A percentile compares a stretch with the other conserved stretches of the same genome.
Conservation (phyloP, 1,140 invertebrate genomes). For the Pteromalus puparum region DNA sequence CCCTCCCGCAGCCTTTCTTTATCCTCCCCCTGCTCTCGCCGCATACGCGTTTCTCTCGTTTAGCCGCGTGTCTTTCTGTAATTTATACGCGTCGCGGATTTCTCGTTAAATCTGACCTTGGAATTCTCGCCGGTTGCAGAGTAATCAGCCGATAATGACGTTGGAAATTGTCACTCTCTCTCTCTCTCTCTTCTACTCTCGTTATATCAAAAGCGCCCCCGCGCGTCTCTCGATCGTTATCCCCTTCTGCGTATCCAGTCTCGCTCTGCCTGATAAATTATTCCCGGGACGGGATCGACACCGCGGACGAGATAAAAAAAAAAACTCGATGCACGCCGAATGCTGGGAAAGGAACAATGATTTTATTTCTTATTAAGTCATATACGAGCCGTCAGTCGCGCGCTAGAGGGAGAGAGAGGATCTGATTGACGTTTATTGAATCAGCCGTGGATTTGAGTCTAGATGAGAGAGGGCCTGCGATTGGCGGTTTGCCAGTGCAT, state of each 20-base stretch:
- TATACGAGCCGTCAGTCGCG: slow-evolving; percentile 59
- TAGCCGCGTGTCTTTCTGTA: slow-evolving; percentile 33
- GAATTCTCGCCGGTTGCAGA: not conserved
- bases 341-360: slow-evolving; percentile 50
- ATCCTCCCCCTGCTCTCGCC: not conserved
- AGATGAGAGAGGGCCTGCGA: slow-evolving; percentile 48
- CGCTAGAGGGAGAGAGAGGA: not conserved
- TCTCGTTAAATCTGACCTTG: slow-evolving; percentile 53
- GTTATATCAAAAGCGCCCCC: slow-evolving; percentile 5
- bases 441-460: slow-evolving; percentile 59
- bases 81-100: slow-evolving; percentile 52
- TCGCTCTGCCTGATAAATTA: not conserved
- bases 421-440: slow-evolving; percentile 65
- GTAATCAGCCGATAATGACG: slow-evolving; percentile 35
- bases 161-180: slow-evolving; percentile 40
- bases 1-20: not conserved
- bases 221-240: not conserved
- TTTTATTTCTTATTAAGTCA: slow-evolving; percentile 62
- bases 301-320: not conserved
- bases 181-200: not conserved
- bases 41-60: slow-evolving; percentile 27
- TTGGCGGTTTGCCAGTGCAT: slow-evolving; percentile 60
- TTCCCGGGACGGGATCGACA: not conserved
- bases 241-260: not conserved
- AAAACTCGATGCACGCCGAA: not conserved